phyloP scores from a whole-genome alignment of 2,797 vertebrate genomes.

The Muraenolepis orangiensis region DNA sequence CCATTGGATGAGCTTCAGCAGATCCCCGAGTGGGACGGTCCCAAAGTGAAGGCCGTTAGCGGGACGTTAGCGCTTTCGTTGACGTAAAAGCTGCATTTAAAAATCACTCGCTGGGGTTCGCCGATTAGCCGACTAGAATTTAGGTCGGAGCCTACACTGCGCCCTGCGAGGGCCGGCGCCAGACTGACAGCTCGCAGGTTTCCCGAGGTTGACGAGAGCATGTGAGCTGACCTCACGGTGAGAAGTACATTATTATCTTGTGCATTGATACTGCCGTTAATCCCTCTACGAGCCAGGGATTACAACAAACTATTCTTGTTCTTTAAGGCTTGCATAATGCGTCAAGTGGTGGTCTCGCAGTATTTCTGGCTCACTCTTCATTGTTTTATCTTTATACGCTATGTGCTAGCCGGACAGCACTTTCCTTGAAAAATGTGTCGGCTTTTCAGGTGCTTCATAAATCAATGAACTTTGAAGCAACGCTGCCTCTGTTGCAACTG shows the following conservation, averaged over 20 bases:
- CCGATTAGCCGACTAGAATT: neutral
- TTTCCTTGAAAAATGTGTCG: neutral
- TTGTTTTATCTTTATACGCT: neutral
- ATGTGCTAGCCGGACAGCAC: neutral
- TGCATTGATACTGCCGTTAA: neutral
- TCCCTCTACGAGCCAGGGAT: neutral
- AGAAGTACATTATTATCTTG: neutral
- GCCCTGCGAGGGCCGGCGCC: no score
- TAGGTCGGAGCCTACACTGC: no score
- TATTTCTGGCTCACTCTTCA: neutral
- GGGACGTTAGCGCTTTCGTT: no score
- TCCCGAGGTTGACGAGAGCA: neutral
- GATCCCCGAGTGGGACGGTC: neutral
- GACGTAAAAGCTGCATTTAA: no score
- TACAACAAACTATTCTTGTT: neutral
- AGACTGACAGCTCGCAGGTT: neutral
- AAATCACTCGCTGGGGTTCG: no score
- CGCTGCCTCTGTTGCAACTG: neutral
- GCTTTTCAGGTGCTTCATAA: neutral
- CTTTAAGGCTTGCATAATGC: neutral
- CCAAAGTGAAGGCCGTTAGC: neutral
- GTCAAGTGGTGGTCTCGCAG: neutral
- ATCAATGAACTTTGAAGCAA: neutral
- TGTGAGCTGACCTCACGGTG: neutral
- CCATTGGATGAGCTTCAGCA: neutral